These are phyloP conservation scores for Callopanchax toddi DNA, from an alignment of 2,113 vertebrate species.

Conservation along the genomic window DNA sequence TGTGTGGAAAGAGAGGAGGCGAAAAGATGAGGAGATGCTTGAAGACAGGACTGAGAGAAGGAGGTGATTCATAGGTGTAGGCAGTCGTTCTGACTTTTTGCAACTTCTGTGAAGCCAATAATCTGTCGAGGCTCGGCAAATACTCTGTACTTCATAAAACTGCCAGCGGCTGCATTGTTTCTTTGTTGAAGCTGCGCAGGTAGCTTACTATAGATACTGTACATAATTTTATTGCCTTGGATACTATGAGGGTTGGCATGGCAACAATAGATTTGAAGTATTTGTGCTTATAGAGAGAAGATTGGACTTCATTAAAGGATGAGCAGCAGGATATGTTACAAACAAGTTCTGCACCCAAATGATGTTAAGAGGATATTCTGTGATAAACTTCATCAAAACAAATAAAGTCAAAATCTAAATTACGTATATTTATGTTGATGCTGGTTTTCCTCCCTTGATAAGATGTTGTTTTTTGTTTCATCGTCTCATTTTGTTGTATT, in stretches of 20 bases:
- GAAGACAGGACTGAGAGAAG: constrained; percentile 28
- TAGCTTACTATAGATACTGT: constrained; percentile 58
- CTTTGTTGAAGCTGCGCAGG: constrained; percentile 52
- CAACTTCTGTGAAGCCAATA: constrained; percentile 64
- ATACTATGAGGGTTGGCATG: constrained; percentile 60
- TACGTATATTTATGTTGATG: too few relatives aligned
- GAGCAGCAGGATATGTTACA: background rate
- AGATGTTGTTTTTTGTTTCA: too few relatives aligned
- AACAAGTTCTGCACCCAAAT: background rate
- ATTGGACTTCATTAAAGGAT: constrained; percentile 18
- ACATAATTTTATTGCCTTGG: constrained; percentile 60
- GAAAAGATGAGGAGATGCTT: constrained; percentile 28
- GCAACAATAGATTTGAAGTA: constrained; percentile 60
- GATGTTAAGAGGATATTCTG: too few relatives aligned
- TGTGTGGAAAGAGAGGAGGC: constrained; percentile 11
- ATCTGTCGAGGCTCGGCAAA: constrained; percentile 49
- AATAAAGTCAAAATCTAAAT: too few relatives aligned
- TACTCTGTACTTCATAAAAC: constrained; percentile 61
- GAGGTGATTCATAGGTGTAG: constrained; percentile 65
- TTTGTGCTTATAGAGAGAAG: constrained; percentile 16
- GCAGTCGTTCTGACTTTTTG: constrained; percentile 50
- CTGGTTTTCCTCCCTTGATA: too few relatives aligned
- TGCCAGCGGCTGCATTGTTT: constrained; percentile 57
- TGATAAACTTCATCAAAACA: too few relatives aligned
- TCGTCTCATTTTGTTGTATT: too few relatives aligned